Evolutionary conservation across 92 coral and sea anemone species (phyloP).

Genomic region (Palythoa caribaeorum): DNA sequence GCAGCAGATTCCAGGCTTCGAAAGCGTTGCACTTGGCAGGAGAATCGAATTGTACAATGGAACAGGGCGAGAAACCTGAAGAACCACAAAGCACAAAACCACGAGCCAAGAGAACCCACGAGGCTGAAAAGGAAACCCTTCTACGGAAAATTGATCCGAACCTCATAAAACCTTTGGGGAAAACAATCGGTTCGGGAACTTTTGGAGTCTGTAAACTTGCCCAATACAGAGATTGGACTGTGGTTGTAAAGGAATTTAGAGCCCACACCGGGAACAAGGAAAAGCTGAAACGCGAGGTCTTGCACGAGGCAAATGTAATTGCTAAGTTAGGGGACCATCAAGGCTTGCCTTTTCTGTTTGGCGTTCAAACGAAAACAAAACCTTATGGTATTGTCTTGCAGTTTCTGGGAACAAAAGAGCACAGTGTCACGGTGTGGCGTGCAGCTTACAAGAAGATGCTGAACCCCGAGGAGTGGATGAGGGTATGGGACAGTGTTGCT

Average conservation of each 20-base stretch:
- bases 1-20: background rate
- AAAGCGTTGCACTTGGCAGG: constrained; percentile 1
- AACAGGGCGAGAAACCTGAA: constrained; percentile 10
- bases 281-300: constrained; percentile 11
- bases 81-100: constrained; percentile 3
- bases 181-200: constrained; percentile 43
- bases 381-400: constrained; percentile 26
- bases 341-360: constrained; percentile 33
- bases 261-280: constrained; percentile 9
- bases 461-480: constrained; percentile 42
- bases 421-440: background rate
- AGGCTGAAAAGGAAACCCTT: constrained; percentile 14
- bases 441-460: background rate
- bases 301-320: constrained; percentile 39
- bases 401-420: constrained; percentile 4
- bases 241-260: constrained; percentile 15
- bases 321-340: constrained; percentile 36
- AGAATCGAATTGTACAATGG: background rate
- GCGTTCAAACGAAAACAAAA: constrained; percentile 28
- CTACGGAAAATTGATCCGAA: constrained; percentile 13
- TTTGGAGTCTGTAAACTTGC: constrained; percentile 40
- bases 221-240: background rate
- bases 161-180: constrained; percentile 13
- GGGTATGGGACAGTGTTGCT: constrained; percentile 14
- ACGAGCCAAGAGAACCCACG: background rate